Percentiles rank a stretch among this genome's conserved stretches.
Conservation (phyloP, 2,797 vertebrate genomes). For the Erithacus rubecula region DNA sequence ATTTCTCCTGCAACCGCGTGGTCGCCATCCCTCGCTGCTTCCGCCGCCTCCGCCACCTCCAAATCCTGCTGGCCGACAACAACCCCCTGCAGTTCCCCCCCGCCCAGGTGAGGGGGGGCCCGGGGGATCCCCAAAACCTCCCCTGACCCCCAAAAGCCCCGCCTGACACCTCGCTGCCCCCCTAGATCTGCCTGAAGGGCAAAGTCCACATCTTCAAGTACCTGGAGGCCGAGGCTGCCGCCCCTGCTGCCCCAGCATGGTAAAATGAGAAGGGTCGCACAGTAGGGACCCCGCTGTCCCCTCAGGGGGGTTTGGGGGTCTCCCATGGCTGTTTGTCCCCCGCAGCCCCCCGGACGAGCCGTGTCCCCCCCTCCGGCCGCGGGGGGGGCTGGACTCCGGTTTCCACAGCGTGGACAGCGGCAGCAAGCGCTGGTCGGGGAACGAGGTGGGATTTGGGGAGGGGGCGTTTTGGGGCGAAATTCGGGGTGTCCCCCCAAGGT, state of each 20-base stretch:
- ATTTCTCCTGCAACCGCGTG: conserved; percentile 92
- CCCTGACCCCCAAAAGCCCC: neutral
- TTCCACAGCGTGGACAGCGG: neutral
- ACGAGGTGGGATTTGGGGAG: neutral
- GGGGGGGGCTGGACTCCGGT: neutral
- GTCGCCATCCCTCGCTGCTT: conserved; percentile 86
- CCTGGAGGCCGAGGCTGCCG: neutral
- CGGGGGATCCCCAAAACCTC: too few relatives aligned
- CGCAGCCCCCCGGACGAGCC: neutral
- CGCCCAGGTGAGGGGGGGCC: conserved; percentile 68
- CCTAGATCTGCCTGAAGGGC: neutral
- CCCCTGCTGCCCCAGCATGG: neutral
- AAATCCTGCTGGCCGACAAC: conserved; percentile 86
- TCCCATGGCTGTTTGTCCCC: neutral
- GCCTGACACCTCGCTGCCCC: rapidly evolving
- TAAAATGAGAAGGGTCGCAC: neutral
- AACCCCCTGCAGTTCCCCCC: conserved; percentile 91
- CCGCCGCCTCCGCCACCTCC: conserved; percentile 88
- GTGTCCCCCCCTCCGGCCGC: neutral
- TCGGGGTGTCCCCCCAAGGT: neutral
- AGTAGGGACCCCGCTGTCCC: too few relatives aligned
- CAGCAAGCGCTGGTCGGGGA: neutral
- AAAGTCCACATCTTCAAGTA: neutral
- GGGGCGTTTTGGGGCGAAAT: neutral
- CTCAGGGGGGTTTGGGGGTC: neutral